Evolutionary conservation across 2,888 invertebrate species (phyloP).

Genomic region (Geotrupes spiniger): DNA sequence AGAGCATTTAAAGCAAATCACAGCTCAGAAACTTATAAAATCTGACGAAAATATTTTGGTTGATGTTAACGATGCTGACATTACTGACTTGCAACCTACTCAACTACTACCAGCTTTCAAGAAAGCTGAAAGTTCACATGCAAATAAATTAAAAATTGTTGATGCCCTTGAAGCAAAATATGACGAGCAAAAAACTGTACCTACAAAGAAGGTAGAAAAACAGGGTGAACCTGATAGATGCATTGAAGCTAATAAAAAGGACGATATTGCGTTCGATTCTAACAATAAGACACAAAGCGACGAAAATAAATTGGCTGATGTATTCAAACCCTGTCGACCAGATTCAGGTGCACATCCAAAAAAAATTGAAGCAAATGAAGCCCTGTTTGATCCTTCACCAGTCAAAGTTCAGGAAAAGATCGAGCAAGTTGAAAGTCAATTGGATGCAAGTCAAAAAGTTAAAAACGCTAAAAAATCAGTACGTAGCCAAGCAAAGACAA

Average conservation of each 20-base stretch:
- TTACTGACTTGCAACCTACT: slow-evolving; percentile 7
- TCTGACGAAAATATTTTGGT: background rate
- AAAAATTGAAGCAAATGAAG: background rate
- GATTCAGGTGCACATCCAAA: too few relatives aligned
- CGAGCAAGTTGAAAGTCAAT: slow-evolving; percentile 30
- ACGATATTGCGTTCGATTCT: background rate
- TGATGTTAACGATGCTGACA: background rate
- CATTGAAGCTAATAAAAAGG: background rate
- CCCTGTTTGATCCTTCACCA: background rate
- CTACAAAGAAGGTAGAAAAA: too few relatives aligned
- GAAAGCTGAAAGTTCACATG: background rate
- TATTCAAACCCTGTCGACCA: background rate
- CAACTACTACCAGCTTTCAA: background rate
- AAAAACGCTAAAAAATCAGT: background rate
- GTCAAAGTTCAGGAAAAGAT: background rate
- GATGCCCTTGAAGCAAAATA: too few relatives aligned
- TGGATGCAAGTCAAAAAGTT: slow-evolving; percentile 15
- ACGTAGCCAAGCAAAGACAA: background rate
- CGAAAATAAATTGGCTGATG: slow-evolving; percentile 9
- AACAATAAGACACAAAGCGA: background rate
- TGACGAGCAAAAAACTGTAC: too few relatives aligned
- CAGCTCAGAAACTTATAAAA: background rate
- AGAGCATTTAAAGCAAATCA: slow-evolving; percentile 2
- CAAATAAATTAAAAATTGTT: too few relatives aligned
- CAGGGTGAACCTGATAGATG: too few relatives aligned